These are phyloP conservation scores for Melanostoma mellinum DNA, from an alignment of 2,888 invertebrate genomes.

Conservation along the genomic window DNA sequence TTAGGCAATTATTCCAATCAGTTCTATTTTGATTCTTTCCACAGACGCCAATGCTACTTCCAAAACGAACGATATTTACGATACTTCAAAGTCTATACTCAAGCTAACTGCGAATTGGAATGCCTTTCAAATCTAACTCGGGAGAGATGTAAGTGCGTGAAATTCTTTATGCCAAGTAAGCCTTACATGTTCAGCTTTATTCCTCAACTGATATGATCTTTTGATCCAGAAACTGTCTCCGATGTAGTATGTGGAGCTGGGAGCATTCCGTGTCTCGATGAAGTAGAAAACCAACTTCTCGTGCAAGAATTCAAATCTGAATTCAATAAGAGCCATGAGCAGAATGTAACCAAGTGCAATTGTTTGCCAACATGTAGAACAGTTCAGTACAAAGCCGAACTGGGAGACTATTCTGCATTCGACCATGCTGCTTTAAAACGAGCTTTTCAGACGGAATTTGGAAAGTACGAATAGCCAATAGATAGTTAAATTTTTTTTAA, in stretches of 20 bases:
- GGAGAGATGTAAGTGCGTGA: slow-evolving; percentile 22
- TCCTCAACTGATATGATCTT: background rate
- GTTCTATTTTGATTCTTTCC: too few relatives aligned
- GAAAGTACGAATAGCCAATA: background rate
- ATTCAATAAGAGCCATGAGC: background rate
- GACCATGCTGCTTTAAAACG: slow-evolving; percentile 1
- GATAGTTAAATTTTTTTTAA: background rate
- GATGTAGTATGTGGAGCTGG: slow-evolving; percentile 19
- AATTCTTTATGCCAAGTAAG: slow-evolving; percentile 33
- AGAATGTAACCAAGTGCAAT: slow-evolving; percentile 11
- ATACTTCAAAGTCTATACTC: slow-evolving; percentile 26
- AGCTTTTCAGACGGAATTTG: background rate
- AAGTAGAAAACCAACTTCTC: slow-evolving; percentile 5
- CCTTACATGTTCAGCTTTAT: background rate
- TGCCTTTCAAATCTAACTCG: slow-evolving; percentile 29
- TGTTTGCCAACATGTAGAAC: slow-evolving; percentile 18
- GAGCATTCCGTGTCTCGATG: slow-evolving; percentile 1
- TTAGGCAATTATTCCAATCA: background rate
- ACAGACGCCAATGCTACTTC: slow-evolving; percentile 17
- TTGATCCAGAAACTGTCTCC: slow-evolving; percentile 1
- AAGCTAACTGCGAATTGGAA: slow-evolving; percentile 25
- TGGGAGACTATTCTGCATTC: slow-evolving; percentile 14
- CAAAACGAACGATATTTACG: slow-evolving; percentile 31
- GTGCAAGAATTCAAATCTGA: background rate
- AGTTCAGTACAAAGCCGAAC: slow-evolving; percentile 20